A percentile compares a stretch with the other conserved stretches of the same genome.
These are phyloP conservation scores for Eurystomus glaucurus DNA, from an alignment of 2,797 vertebrate genomes.

Conservation along the genomic window DNA sequence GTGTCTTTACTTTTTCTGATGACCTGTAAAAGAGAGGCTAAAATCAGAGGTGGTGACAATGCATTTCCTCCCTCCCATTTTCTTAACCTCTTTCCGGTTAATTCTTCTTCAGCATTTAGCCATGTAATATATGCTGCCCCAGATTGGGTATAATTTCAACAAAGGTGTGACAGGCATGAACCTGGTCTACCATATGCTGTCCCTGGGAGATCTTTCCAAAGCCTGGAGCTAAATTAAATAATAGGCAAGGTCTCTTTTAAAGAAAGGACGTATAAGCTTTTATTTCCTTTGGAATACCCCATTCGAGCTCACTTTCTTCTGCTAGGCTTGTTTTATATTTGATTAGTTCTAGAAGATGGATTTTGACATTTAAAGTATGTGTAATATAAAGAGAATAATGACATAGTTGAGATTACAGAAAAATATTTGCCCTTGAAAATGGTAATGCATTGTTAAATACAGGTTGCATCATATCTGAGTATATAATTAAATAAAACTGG, in stretches of 20 bases:
- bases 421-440: conserved; percentile 70
- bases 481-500: conserved; percentile 39
- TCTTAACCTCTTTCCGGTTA: not conserved
- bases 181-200: not conserved
- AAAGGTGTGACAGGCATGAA: not conserved
- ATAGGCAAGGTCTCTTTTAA: not conserved
- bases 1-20: not conserved
- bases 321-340: conserved; percentile 29
- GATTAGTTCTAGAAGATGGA: conserved; percentile 52
- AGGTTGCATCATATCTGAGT: conserved; percentile 22
- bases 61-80: not conserved
- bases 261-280: not conserved
- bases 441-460: conserved; percentile 58
- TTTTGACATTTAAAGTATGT: conserved; percentile 71
- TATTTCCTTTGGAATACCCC: conserved; percentile 13
- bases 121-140: not conserved
- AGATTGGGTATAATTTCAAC: not conserved
- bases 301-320: conserved; percentile 22
- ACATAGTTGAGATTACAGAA: conserved; percentile 46
- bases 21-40: not conserved
- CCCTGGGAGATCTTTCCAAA: not conserved
- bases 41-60: not conserved
- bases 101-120: not conserved
- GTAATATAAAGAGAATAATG: conserved; percentile 56
- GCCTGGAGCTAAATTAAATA: not conserved